Evolutionary conservation across 2,888 invertebrate species (phyloP).

Genomic region (Torymus texanus): DNA sequence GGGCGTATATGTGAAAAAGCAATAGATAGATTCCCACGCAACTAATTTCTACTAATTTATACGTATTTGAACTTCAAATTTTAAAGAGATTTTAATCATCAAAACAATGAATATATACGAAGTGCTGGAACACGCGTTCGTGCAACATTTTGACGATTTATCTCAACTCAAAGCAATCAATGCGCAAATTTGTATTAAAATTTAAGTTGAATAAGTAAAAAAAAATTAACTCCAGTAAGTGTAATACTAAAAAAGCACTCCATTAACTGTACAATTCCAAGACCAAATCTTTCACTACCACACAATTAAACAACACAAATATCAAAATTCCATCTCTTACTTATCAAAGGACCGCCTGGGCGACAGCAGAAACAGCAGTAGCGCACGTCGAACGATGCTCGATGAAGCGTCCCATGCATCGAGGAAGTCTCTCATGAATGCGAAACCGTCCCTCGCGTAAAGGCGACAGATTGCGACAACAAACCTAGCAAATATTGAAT

Average conservation of each 20-base stretch:
- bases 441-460: conserved; percentile 8
- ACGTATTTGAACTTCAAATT: conserved; percentile 43
- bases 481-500: not conserved
- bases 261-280: not conserved
- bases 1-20: conserved; percentile 3
- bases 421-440: conserved; percentile 57
- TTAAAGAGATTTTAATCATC: not conserved
- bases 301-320: not conserved
- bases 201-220: too few relatives aligned
- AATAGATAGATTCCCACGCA: conserved; percentile 5
- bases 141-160: conserved; percentile 10
- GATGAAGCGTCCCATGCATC: conserved; percentile 47
- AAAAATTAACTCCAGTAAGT: too few relatives aligned
- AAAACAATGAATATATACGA: conserved; percentile 1
- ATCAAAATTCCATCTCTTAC: conserved; percentile 46
- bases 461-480: not conserved
- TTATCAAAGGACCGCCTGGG: conserved; percentile 54
- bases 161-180: too few relatives aligned
- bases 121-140: not conserved
- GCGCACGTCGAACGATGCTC: conserved; percentile 38
- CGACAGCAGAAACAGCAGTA: conserved; percentile 23
- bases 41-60: conserved; percentile 31
- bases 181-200: too few relatives aligned
- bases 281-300: not conserved
- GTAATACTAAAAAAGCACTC: too few relatives aligned